Conservation (phyloP, 2,113 vertebrate species). For the Nycticebus coucang region DNA sequence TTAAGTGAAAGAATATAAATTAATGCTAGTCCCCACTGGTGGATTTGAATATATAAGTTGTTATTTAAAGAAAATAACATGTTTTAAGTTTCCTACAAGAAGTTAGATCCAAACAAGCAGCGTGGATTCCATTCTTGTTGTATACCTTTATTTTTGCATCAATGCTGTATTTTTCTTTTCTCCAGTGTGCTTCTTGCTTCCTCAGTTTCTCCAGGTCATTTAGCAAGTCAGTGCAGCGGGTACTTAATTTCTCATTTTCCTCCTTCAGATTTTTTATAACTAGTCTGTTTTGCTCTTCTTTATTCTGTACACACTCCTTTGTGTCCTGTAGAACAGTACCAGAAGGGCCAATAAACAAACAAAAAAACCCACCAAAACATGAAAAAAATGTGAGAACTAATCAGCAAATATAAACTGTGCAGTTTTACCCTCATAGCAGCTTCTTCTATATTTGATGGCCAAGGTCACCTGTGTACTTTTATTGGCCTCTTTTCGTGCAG, state of each 20-base stretch:
- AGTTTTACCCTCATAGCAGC: slow-evolving; percentile 87
- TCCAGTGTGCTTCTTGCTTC: slow-evolving; percentile 88
- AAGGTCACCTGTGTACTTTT: slow-evolving; percentile 94
- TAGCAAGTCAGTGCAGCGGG: slow-evolving; percentile 89
- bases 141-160: slow-evolving; percentile 92
- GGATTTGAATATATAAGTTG: slow-evolving; percentile 89
- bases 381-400: slow-evolving; percentile 87
- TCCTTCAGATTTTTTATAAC: slow-evolving; percentile 90
- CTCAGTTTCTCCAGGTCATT: slow-evolving; percentile 94
- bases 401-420: slow-evolving; percentile 89
- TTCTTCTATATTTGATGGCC: slow-evolving; percentile 90
- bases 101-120: slow-evolving; percentile 79
- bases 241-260: slow-evolving; percentile 91
- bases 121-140: slow-evolving; percentile 54
- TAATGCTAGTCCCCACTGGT: slow-evolving; percentile 87
- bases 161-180: slow-evolving; percentile 87
- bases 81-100: slow-evolving; percentile 80
- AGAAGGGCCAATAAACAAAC: slow-evolving; percentile 86
- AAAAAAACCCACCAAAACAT: neutral
- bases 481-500: slow-evolving; percentile 91
- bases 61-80: slow-evolving; percentile 88
- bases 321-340: slow-evolving; percentile 90
- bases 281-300: slow-evolving; percentile 90
- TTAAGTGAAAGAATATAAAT: slow-evolving; percentile 91
- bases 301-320: slow-evolving; percentile 88